Percentiles rank a stretch among this genome's conserved stretches.
These are phyloP conservation scores for Amazona guildingii DNA, from an alignment of 2,113 vertebrate species.

Conservation along the genomic window DNA sequence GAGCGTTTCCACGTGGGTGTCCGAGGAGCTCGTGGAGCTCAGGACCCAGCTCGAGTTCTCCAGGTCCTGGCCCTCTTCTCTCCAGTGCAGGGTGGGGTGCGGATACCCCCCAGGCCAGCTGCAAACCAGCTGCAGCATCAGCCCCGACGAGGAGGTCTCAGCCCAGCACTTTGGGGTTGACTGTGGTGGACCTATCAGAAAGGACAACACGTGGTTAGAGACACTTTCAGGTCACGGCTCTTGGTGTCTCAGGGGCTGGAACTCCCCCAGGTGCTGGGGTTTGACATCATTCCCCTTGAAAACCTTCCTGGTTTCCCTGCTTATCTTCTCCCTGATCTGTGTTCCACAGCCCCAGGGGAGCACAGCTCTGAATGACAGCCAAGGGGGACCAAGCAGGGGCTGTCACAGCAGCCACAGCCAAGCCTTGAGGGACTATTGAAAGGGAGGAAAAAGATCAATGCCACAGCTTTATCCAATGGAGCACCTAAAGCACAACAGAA, in stretches of 20 bases:
- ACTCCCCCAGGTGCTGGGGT: background rate
- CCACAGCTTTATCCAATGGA: background rate
- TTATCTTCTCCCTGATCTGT: background rate
- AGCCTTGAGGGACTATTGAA: background rate
- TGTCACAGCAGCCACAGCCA: background rate
- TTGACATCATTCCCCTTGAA: background rate
- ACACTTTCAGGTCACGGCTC: background rate
- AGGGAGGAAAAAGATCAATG: background rate
- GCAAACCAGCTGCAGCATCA: slow-evolving; percentile 79
- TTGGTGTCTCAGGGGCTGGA: background rate
- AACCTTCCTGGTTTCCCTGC: background rate
- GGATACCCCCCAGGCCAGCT: slow-evolving; percentile 85
- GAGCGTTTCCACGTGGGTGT: slow-evolving; percentile 69
- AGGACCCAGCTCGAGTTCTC: slow-evolving; percentile 60
- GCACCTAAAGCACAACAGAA: background rate
- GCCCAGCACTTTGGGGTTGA: slow-evolving; percentile 77
- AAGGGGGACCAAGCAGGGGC: background rate
- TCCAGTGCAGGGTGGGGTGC: slow-evolving; percentile 81
- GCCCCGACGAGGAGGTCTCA: background rate
- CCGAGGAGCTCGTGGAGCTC: background rate
- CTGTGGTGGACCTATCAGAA: slow-evolving; percentile 74
- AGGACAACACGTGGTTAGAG: background rate
- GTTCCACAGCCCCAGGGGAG: background rate
- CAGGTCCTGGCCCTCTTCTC: slow-evolving; percentile 38
- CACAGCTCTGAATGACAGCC: background rate